Evolutionary conservation across 1,140 invertebrate genomes (phyloP), one percentile per base, ranked within the genome.

Genomic region (Panulirus ornatus): DNA sequence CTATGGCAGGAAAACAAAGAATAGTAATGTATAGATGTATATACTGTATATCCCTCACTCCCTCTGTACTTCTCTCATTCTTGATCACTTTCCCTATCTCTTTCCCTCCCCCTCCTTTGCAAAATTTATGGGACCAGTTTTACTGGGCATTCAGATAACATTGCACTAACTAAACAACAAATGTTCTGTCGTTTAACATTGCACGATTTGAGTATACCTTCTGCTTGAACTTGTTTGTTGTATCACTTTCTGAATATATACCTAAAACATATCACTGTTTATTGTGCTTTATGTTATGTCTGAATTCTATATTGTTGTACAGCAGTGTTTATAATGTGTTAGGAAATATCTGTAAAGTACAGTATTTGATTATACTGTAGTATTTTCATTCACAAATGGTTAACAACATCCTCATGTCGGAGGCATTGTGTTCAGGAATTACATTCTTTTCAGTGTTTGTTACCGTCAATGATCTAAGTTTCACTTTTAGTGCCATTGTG

Each of bases 241-340:
- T 63, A 27, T 66, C n/a, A 30, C n/a, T 66, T 5, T 66, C 0
- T 66, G 22, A n/a, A 66, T 1, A 66, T 66, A 27, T 66, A 66
- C 30, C 30, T 66, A 66, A 66, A 66, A 66, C 58, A 66, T 66
- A 66, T 66, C 58, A 66, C n/a, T 66, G 58, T 66, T 58, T 3
- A 66, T 30, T 66, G 58, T 66, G 22, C 58, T 66, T 66, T 66
- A 66, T 30, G 30, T 14, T 66, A 66, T 8, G 58, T 66, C 30
- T 66, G 27, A 66, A 66, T 66, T 27, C 30, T 66, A 58, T 30
- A 66, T 27, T 66, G n/a, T n/a, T 66, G 58, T 66, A 66, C 11
- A 66, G 58, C 58, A 66, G 22, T 66, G 58, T 27, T 66, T 30
- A 30, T 63, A 27, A 27, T 63, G 58, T 63, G 30, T 58, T 16